A percentile compares a stretch with the other conserved stretches of the same genome.
phyloP scores from a whole-genome alignment of 1,140 invertebrate species.

The Cydia pomonella region DNA sequence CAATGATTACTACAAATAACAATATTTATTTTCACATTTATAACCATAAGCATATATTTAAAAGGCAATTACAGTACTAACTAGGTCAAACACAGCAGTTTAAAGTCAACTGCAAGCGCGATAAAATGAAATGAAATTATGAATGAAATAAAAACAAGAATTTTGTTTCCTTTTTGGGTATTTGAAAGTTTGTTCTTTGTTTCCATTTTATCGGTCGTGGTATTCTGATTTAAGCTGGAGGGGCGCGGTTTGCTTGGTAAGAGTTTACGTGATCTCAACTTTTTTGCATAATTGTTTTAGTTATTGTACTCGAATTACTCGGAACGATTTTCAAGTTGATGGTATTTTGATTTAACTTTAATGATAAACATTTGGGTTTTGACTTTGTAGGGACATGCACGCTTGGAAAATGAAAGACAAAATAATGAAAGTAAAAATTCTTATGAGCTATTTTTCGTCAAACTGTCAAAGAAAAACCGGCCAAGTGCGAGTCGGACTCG shows the following conservation, averaged over 20 bases:
- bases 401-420: too few relatives aligned
- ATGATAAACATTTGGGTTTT: too few relatives aligned
- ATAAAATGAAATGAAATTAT: neutral
- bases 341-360: too few relatives aligned
- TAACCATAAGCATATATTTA: too few relatives aligned
- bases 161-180: neutral
- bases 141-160: neutral
- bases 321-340: neutral
- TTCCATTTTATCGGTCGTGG: conserved; percentile 15
- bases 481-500: too few relatives aligned
- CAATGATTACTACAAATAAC: too few relatives aligned
- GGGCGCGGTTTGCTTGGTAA: neutral
- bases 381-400: too few relatives aligned
- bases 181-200: conserved; percentile 17
- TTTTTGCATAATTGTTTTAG: conserved; percentile 2
- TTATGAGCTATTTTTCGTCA: too few relatives aligned
- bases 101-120: neutral
- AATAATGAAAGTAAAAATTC: too few relatives aligned
- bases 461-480: too few relatives aligned
- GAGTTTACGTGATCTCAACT: neutral
- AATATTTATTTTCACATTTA: too few relatives aligned
- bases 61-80: neutral
- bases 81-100: conserved; percentile 13
- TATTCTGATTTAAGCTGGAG: conserved; percentile 21
- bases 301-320: neutral